These are phyloP conservation scores for Epicauta chinensis DNA, from an alignment of 1,140 invertebrate species.

Conservation along the genomic window DNA sequence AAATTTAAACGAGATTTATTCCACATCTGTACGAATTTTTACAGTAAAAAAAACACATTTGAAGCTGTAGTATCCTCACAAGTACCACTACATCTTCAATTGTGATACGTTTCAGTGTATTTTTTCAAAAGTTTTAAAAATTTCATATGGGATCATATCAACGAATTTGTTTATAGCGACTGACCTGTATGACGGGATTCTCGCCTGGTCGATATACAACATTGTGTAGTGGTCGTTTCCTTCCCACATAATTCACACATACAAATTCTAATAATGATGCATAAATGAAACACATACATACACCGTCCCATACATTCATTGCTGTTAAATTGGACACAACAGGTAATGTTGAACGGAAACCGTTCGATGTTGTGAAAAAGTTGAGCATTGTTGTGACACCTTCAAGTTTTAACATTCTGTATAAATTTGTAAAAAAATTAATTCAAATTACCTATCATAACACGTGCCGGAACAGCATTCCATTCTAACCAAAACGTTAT, in stretches of 20 bases:
- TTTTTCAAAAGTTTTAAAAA: too few species aligned
- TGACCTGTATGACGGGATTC: constrained; percentile 85
- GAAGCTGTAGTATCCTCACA: too few species aligned
- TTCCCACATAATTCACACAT: constrained; percentile 89
- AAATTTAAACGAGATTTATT: constrained; percentile 14
- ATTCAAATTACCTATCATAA: constrained; percentile 79
- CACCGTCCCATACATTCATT: constrained; percentile 94
- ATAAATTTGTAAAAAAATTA: too few species aligned
- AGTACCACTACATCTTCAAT: too few species aligned
- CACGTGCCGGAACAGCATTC: constrained; percentile 90
- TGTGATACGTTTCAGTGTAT: too few species aligned
- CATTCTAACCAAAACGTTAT: constrained; percentile 91
- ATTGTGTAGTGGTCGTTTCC: constrained; percentile 82
- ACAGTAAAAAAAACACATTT: too few species aligned
- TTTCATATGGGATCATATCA: too few species aligned
- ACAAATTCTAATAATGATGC: constrained; percentile 89
- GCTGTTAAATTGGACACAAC: constrained; percentile 90
- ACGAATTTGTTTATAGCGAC: constrained; percentile 26
- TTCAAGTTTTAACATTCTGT: constrained; percentile 48
- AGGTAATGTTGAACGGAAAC: constrained; percentile 81
- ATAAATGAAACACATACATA: constrained; percentile 96
- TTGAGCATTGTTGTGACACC: constrained; percentile 96
- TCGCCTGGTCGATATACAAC: constrained; percentile 83
- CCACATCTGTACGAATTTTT: constrained; percentile 10
- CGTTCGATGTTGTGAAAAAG: constrained; percentile 92